A percentile compares a stretch with the other conserved stretches of the same genome.
Conservation (phyloP, 2,797 vertebrate genomes). For the Pygocentrus nattereri region DNA sequence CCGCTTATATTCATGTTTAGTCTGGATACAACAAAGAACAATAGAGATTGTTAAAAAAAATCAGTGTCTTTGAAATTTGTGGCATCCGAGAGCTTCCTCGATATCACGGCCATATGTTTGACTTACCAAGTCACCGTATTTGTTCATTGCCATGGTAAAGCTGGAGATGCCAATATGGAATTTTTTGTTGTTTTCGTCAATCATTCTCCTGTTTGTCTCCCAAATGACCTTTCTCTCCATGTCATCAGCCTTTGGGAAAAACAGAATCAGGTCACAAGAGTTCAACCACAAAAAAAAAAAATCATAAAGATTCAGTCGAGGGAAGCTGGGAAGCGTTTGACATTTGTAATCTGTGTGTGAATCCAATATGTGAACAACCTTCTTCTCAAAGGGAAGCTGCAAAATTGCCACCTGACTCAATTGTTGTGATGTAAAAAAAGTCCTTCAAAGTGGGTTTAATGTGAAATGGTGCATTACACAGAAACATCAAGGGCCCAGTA, state of each 20-base stretch:
- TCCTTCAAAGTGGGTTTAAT: no score
- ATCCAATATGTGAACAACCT: no score
- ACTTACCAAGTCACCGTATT: constrained; percentile 81
- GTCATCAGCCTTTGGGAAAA: constrained; percentile 66
- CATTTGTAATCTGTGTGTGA: no score
- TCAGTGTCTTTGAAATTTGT: not conserved
- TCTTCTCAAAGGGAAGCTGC: no score
- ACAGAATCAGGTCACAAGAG: not conserved
- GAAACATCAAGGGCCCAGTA: no score
- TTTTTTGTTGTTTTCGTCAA: constrained; percentile 74
- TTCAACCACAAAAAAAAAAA: not conserved
- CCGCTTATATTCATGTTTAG: constrained; percentile 69
- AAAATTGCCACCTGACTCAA: no score
- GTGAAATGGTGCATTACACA: no score
- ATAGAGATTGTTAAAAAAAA: not conserved
- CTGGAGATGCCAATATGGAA: constrained; percentile 69
- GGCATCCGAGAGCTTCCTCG: not conserved
- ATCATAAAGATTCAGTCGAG: no score
- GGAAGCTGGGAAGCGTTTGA: no score
- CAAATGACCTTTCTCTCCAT: constrained; percentile 74
- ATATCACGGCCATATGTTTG: not conserved
- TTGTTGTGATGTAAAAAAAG: no score
- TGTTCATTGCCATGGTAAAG: constrained; percentile 82
- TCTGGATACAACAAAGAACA: constrained; percentile 60
- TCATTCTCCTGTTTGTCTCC: constrained; percentile 73